Base-by-base conservation (phyloP, 2,888 invertebrate genomes). In the Heliconius cydno region DNA sequence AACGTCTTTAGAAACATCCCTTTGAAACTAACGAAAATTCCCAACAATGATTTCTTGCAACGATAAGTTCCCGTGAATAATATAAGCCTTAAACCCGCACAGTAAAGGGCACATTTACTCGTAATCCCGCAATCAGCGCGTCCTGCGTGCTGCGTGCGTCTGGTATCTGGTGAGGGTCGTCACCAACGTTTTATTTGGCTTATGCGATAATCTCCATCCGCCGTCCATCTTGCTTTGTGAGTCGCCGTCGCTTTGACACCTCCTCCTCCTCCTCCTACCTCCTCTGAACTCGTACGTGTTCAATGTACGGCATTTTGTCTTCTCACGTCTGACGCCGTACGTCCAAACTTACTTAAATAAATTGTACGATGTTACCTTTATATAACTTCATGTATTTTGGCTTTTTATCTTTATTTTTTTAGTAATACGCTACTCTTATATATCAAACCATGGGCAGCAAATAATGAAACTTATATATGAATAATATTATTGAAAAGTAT, bases 181-280 rank as follows among this genome's bases (percentile, higher is more conserved):
- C 78, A 79, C 78, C 73, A 68, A 60, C 74, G 22, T 75, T 75
- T 79, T 79, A 75, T 79, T 75, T 74, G 74, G 75, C 75, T 78
- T 75, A 63, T 63, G 74, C 41, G 65, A 79, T 79, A 76, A 66
- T 79, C 76, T 76, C 66, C 57, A 77, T 79, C 79, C 76, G 67
- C 65, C 75, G 79, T 79, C 79, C 71, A 72, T 79, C 79, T 79
- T 79, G 76, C 76, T 79, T 79, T 79, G 76, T 79, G 63, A 70
- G 66, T 76, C 76, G 66, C 72, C 76, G 71, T 60, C 46, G 68
- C 63, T 73, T 79, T 76, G 41, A 79, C 67, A 66, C 52, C 52
- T 52, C 52, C 52, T 3, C 46, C 41, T 41, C 46, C 52, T 52
- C 52, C 52, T 52, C 52, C 52, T 19, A 52, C 22, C 52, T 30